Evolutionary conservation across 2,113 vertebrate species (phyloP).

Genomic region (Todiramphus saurophagus): DNA sequence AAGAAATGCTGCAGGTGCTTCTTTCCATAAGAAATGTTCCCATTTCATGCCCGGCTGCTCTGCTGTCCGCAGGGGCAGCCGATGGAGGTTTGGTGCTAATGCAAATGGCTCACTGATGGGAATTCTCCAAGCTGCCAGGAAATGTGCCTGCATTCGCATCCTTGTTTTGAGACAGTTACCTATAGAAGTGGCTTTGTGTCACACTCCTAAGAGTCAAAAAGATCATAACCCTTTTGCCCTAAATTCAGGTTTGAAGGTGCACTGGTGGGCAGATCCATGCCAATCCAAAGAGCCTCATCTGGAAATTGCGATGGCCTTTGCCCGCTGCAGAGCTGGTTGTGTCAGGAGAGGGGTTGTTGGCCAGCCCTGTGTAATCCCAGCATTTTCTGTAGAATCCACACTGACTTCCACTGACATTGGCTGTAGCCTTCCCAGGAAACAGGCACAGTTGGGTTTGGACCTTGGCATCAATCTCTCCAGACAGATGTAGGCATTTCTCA

Average conservation of each 20-base stretch:
- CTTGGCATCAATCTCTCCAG: background rate
- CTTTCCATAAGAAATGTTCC: slow-evolving; percentile 25
- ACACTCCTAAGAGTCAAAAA: background rate
- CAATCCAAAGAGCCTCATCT: background rate
- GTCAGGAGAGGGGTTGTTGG: background rate
- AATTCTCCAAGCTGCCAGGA: slow-evolving; percentile 1
- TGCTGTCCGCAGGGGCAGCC: background rate
- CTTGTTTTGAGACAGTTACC: background rate
- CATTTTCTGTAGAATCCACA: background rate
- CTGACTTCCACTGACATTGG: background rate
- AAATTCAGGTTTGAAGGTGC: background rate
- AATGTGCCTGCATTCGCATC: background rate
- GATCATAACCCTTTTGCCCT: fast-evolving
- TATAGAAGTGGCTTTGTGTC: background rate
- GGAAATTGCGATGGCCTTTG: background rate
- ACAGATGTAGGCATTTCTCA: background rate
- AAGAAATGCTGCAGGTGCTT: slow-evolving; percentile 3
- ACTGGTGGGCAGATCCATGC: background rate
- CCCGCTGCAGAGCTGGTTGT: background rate
- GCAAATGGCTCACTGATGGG: slow-evolving; percentile 40
- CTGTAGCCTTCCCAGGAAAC: background rate
- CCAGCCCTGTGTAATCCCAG: background rate
- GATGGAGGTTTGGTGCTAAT: background rate
- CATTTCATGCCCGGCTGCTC: slow-evolving; percentile 46
- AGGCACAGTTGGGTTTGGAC: background rate